Evolutionary conservation across 2,113 vertebrate species (phyloP).

Genomic region (Ellobius talpinus): DNA sequence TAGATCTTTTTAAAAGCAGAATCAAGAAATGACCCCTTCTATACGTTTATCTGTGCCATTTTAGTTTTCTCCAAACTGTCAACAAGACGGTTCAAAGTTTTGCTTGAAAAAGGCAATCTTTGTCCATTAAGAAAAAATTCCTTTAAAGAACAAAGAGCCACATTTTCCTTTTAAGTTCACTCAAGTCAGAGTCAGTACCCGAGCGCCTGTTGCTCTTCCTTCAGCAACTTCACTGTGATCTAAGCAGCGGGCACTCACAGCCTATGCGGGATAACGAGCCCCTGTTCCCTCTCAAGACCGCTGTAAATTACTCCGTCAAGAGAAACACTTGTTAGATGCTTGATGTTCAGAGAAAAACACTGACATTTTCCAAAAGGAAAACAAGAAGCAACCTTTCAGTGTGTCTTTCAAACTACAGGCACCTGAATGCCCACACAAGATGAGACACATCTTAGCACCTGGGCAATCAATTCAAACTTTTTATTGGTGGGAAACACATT

Average conservation of each 20-base stretch:
- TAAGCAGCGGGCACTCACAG: background rate
- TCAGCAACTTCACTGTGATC: background rate
- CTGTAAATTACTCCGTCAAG: slow-evolving; percentile 70
- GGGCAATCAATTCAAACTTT: background rate
- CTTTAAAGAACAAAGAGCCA: slow-evolving; percentile 43
- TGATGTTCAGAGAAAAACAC: slow-evolving; percentile 59
- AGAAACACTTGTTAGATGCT: slow-evolving; percentile 69
- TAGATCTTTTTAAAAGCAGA: slow-evolving; percentile 65
- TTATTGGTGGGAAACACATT: background rate
- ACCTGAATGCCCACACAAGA: background rate
- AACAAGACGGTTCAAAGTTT: slow-evolving; percentile 52
- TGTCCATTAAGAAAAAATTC: slow-evolving; percentile 68
- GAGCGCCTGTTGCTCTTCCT: background rate
- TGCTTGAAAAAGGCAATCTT: slow-evolving; percentile 31
- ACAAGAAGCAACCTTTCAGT: slow-evolving; percentile 23
- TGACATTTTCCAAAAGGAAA: slow-evolving; percentile 69
- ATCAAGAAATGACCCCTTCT: slow-evolving; percentile 52
- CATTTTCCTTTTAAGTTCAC: slow-evolving; percentile 60
- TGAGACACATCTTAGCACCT: background rate
- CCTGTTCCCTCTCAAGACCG: slow-evolving; percentile 40
- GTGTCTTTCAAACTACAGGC: slow-evolving; percentile 42
- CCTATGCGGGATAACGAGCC: background rate
- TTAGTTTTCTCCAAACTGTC: slow-evolving; percentile 55
- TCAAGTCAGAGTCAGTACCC: background rate
- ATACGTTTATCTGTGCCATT: background rate